Evolutionary conservation across 2,113 vertebrate species (phyloP), one percentile per base, ranked within the genome.

Genomic region (Poecilia latipinna): DNA sequence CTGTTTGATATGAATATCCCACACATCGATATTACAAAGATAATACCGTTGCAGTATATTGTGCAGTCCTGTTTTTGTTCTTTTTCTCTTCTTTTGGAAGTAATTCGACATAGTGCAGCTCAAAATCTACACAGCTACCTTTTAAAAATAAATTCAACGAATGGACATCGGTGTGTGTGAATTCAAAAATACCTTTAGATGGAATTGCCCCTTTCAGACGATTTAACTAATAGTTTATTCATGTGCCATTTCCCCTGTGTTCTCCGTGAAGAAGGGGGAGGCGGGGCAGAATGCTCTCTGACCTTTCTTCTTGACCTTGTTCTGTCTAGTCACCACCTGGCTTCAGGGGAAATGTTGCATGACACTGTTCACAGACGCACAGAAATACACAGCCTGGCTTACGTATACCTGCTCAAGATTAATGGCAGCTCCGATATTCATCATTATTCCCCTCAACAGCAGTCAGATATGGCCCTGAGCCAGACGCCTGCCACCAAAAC

Each of bases 301-400:
- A 90, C 91, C 90, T 89, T 87, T 82, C 60, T 39, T 69, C 54
- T 54, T 88, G 89, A 92, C 90, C 90, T 91, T 90, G 84, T 72
- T 62, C 88, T 84, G 90, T 93, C 90, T 92, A 87, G 90, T 88
- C 86, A 79, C 92, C 91, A 93, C 86, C 90, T 93, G 92, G 89
- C 88, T 83, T 81, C 76, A 31, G 83, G 63, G 70, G 72, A 75
- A 82, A 84, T 78, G 70, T 70, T 68, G 72, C 75, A 32, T 90
- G 88, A 88, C 75, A 78, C 75, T 70, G 61, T 61, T 85, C 84
- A 65, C 74, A 78, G 79, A 82, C 77, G 51, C 33, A n/a, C 63
- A 65, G 32, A 65, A 32, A 62, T 29, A 62, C 61, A 62, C 28
- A 31, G 80, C 57, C 82, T 57, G 77, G 72, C 70, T 85, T 80